Conservation (phyloP, 2,888 invertebrate species). For the Lochmaea capreae region DNA sequence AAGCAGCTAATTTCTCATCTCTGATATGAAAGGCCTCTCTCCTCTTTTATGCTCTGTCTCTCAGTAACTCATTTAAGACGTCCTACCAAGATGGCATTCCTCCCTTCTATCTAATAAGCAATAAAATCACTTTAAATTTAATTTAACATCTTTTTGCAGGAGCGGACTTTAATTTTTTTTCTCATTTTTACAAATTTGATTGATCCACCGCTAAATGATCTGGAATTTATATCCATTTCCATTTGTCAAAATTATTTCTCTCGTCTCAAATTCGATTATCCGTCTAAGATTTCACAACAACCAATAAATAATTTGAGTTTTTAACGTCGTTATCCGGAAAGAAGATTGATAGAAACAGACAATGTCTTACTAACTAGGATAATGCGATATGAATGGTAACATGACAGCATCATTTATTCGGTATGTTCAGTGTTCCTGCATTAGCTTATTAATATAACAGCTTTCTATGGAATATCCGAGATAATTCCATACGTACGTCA, state of each 20-base stretch:
- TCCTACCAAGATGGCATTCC: conserved; percentile 5
- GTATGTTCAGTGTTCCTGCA: background rate
- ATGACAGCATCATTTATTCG: conserved; percentile 20
- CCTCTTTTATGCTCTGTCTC: background rate
- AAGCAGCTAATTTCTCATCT: conserved; percentile 17
- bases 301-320: conserved; percentile 8
- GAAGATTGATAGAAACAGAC: conserved; percentile 17
- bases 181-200: too few species aligned
- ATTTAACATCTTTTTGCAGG: conserved; percentile 1
- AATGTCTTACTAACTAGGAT: conserved; percentile 6
- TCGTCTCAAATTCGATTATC: too few species aligned
- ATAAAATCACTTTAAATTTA: conserved; percentile 17
- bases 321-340: conserved; percentile 4
- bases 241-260: background rate
- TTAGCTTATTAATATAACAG: conserved; percentile 20
- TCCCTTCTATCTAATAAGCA: conserved; percentile 12
- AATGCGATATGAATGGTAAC: conserved; percentile 17
- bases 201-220: too few species aligned
- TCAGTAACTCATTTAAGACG: background rate
- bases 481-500: conserved; percentile 6
- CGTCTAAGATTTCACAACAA: background rate
- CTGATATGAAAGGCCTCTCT: background rate
- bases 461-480: conserved; percentile 10
- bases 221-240: background rate
- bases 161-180: background rate